Percentiles rank a stretch among this genome's conserved stretches.
These are phyloP conservation scores for Mythimna vitellina DNA, from an alignment of 2,888 invertebrate genomes.

Conservation along the genomic window DNA sequence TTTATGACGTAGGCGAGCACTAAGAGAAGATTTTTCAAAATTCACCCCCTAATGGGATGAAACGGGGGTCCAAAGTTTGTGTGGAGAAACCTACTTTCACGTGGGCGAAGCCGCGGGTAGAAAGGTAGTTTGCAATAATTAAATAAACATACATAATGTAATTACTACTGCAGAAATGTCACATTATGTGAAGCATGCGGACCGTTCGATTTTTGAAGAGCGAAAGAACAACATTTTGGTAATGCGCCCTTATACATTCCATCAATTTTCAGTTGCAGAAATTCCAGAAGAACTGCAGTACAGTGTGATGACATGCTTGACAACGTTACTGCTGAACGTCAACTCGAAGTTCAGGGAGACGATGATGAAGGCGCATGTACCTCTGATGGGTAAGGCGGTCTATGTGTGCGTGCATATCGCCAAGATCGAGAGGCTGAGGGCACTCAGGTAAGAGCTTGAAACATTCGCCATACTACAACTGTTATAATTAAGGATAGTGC, in stretches of 20 bases:
- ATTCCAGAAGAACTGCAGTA: slow-evolving; percentile 92
- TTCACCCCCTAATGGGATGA: too few species aligned
- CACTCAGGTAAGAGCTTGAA: slow-evolving; percentile 89
- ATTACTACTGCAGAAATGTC: too few species aligned
- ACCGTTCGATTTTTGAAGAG: too few species aligned
- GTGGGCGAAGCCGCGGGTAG: too few species aligned
- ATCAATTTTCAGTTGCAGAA: slow-evolving; percentile 84
- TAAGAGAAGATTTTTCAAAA: too few species aligned
- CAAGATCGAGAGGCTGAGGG: slow-evolving; percentile 91
- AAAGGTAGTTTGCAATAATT: too few species aligned
- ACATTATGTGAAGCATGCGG: too few species aligned
- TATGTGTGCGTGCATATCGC: slow-evolving; percentile 92
- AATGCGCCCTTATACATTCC: neutral
- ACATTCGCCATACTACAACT: neutral
- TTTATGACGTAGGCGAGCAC: too few species aligned
- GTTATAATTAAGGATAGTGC: neutral
- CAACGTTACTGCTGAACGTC: slow-evolving; percentile 85
- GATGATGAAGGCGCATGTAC: slow-evolving; percentile 87
- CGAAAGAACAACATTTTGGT: too few species aligned
- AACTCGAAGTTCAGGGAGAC: slow-evolving; percentile 90
- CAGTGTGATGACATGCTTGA: slow-evolving; percentile 89
- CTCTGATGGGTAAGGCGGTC: slow-evolving; percentile 92
- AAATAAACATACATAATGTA: too few species aligned
- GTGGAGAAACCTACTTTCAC: too few species aligned
- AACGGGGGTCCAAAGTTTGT: too few species aligned